Base-by-base conservation (phyloP, 2,113 vertebrate genomes). In the Podocnemis expansa region DNA sequence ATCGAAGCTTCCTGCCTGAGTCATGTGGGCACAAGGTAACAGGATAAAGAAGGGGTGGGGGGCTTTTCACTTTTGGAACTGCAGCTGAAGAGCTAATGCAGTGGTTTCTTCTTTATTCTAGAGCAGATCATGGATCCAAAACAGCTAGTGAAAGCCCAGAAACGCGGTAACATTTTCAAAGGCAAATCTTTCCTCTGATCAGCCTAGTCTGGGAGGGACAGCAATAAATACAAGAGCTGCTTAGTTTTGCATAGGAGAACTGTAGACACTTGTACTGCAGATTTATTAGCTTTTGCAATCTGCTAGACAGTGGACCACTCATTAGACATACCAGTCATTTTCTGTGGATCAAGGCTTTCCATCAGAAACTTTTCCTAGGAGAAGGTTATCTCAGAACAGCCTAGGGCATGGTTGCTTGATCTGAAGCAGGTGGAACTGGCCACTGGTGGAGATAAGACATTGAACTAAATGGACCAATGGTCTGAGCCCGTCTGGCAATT, bases 11-110 rank as follows among this genome's bases (percentile, higher is more conserved):
- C 84, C 25, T 12, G 13, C 8, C 54, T 11, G 3, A 52, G 16
- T 25, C 75, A 19, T 8, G 8, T 14, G 1, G 86, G 75, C 52
- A 41, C 41, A 82, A 47, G 4, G 10, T 1, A 73, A 34, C 0
- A 0, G 56, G 10, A 45, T 60, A 43, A 34, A 78, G 85, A 75
- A 49, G 52, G 25, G 27, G 11, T n/a, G n/a, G 47, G 47, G 24
- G 41, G 8, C 4, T 52, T 51, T 19, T 80, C 19, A 16, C 38
- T 75, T 41, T 45, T 43, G 73, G 41, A 85, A 49, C 41, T 5
- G 83, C 5, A 1, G 2, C 4, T 34, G 1, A 7, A 43, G n/a
- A n/a, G 63, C 49, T 45, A 2, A 12, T 1, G 0, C 49, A n/a
- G 10, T 38, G 10, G 41, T 31, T 19, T 27, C 3, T 55, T 73